These are phyloP conservation scores for Coleophora flavipennella DNA, from an alignment of 2,888 invertebrate species.

Conservation along the genomic window DNA sequence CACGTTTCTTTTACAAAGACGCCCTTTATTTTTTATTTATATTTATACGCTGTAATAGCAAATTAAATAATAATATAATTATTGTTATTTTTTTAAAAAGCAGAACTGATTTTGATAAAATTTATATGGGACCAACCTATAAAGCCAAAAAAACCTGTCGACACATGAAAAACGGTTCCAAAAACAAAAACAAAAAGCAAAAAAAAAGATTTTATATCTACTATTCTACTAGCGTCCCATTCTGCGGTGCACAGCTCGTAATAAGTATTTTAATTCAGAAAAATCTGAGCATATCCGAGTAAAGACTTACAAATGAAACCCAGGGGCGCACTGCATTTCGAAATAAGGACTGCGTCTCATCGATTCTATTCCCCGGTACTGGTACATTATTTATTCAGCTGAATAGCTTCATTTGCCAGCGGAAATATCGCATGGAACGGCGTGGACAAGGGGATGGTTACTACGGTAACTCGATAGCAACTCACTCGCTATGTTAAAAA, in stretches of 20 bases:
- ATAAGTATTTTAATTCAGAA: not conserved
- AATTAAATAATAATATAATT: too few relatives aligned
- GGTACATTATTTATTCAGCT: constrained; percentile 35
- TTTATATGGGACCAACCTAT: too few relatives aligned
- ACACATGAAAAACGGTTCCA: not conserved
- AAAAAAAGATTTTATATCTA: too few relatives aligned
- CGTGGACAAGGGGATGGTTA: constrained; percentile 11
- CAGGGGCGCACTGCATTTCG: not conserved
- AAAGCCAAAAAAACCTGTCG: too few relatives aligned
- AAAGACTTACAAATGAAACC: not conserved
- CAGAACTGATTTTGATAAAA: too few relatives aligned
- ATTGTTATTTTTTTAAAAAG: too few relatives aligned
- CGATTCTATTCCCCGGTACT: constrained; percentile 8
- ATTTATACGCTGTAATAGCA: too few relatives aligned
- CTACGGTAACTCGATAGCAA: not conserved
- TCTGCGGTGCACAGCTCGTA: not conserved
- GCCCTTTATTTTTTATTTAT: too few relatives aligned
- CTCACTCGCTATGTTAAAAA: not conserved
- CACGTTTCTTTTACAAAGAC: too few relatives aligned
- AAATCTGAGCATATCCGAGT: not conserved
- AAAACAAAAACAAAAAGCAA: too few relatives aligned
- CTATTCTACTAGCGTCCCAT: not conserved
- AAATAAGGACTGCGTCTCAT: not conserved
- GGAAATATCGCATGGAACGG: constrained; percentile 31
- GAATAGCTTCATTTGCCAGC: constrained; percentile 43